Conservation (phyloP, 2,113 vertebrate species). For the Zosterops pallidus region DNA sequence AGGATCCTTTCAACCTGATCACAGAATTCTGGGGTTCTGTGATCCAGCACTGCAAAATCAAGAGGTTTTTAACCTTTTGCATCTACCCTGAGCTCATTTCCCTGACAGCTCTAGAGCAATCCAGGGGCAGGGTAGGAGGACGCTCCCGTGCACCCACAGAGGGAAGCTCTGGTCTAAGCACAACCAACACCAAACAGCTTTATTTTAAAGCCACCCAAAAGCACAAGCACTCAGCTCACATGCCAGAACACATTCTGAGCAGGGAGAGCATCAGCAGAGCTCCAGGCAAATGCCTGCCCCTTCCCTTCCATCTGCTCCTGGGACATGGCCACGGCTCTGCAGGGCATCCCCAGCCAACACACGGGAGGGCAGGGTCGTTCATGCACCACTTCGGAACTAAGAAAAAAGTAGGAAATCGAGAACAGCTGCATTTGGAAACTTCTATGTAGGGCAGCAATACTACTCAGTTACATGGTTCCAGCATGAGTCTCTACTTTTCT, state of each 20-base stretch:
- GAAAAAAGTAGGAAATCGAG: not conserved
- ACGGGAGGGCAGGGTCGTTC: fast-evolving
- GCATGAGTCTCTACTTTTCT: not conserved
- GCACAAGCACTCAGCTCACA: not conserved
- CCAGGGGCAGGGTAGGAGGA: not conserved
- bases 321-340: fast-evolving
- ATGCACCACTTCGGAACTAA: fast-evolving
- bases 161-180: not conserved
- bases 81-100: not conserved
- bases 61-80: not conserved
- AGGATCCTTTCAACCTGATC: not conserved
- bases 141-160: fast-evolving
- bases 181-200: not conserved
- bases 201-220: not conserved
- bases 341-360: not conserved
- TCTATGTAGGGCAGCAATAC: not conserved
- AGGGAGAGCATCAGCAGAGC: not conserved
- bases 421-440: not conserved
- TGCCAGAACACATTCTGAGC: not conserved
- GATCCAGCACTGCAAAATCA: not conserved
- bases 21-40: not conserved
- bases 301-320: not conserved
- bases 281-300: not conserved
- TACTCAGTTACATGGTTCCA: not conserved
- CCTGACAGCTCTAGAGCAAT: not conserved